Base-by-base conservation (phyloP, 2,888 invertebrate species). In the Gibbula magus region DNA sequence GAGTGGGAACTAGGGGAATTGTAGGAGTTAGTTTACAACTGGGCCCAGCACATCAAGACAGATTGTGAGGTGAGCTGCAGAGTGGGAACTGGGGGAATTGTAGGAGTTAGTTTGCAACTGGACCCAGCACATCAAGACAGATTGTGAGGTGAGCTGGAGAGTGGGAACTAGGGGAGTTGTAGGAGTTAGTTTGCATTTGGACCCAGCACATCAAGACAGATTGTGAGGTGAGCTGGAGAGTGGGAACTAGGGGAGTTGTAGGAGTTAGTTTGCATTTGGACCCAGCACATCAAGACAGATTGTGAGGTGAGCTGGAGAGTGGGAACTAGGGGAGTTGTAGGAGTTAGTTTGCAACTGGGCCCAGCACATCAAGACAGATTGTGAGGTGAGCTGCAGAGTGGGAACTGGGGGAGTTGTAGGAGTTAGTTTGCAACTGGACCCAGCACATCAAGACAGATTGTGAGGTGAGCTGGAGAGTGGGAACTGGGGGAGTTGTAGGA, bases 391-490 rank as follows among this genome's bases (percentile, higher is more conserved):
- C 0, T 2, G 52, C 35, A n/a, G 13, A n/a, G 7, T 56, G 22
- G 54, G 8, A n/a, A 10, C 4, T 8, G n/a, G 1, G 25, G 56
- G 7, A 8, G 1, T 7, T 4, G 3, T 56, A n/a, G 1, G 1
- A 8, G 7, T 7, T 1, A 25, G 7, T 4, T n/a, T 1, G n/a
- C 76, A 92, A 94, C 7, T 97, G 97, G 91, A 93, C 95, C 1
- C 93, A 94, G 45, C 98, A 98, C 90, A 98, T 98, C 84, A 96
- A 96, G 87, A 93, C 93, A 0, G 94, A 94, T 66, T 97, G 97
- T 91, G 93, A 94, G 90, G 94, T 95, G 85, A 87, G 86, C 0
- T 2, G 52, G 61, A n/a, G 13, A n/a, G 7, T 56, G 22, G 54
- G 8, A n/a, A 10, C 4, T 8, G n/a, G 1, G 25, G 56, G 7